A percentile compares a stretch with the other conserved stretches of the same genome.
phyloP scores from a whole-genome alignment of 2,888 invertebrate genomes.

The Vanessa cardui region DNA sequence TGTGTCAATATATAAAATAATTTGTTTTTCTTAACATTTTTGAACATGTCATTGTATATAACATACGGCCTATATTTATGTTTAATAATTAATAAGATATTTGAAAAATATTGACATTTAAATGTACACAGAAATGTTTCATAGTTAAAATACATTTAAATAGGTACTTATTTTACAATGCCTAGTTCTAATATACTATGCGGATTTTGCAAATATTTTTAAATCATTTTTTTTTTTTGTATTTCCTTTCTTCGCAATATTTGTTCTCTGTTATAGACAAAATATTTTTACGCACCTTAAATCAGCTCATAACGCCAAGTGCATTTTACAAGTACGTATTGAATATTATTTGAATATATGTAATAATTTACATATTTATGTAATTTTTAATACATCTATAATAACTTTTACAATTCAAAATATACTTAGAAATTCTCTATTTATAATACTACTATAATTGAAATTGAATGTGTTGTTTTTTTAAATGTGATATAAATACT shows the following conservation, averaged over 20 bases:
- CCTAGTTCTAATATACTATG: conserved; percentile 7
- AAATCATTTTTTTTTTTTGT: background rate
- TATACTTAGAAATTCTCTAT: background rate
- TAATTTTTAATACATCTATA: conserved; percentile 1
- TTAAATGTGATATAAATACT: background rate
- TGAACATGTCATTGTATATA: too few relatives aligned
- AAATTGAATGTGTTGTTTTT: background rate
- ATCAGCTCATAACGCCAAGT: conserved; percentile 30
- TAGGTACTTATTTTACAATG: background rate
- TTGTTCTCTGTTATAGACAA: conserved; percentile 20
- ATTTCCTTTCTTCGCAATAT: conserved; percentile 7
- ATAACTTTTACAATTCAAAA: conserved; percentile 6
- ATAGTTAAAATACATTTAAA: too few relatives aligned
- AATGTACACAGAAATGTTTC: too few relatives aligned
- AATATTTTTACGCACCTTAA: conserved; percentile 26
- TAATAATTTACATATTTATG: background rate
- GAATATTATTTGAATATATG: conserved; percentile 16
- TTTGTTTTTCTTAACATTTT: too few relatives aligned
- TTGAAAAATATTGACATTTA: too few relatives aligned
- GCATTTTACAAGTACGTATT: conserved; percentile 26
- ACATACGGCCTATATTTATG: too few relatives aligned
- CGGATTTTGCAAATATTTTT: conserved; percentile 27
- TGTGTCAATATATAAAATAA: too few relatives aligned
- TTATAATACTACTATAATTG: background rate
- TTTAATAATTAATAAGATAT: too few relatives aligned